These are phyloP conservation scores for Temnothorax rugatulus DNA, from an alignment of 2,888 invertebrate genomes.

Conservation along the genomic window DNA sequence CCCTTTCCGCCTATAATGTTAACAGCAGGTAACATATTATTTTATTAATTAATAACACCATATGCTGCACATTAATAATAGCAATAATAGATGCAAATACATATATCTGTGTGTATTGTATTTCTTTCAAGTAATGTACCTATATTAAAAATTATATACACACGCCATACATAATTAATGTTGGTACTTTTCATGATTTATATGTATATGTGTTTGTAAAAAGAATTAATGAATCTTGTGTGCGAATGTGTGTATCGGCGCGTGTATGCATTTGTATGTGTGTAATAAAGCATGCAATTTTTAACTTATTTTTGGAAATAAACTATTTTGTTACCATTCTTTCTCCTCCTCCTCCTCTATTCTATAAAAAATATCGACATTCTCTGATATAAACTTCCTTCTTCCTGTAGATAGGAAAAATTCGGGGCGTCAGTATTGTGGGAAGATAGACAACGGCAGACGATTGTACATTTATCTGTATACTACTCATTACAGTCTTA, in stretches of 20 bases:
- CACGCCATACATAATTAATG: background rate
- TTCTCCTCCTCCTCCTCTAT: background rate
- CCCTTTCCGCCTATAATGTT: background rate
- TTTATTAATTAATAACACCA: constrained; percentile 5
- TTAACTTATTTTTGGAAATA: background rate
- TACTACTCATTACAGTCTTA: constrained; percentile 32
- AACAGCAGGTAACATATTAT: background rate
- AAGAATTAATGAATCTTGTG: background rate
- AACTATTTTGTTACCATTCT: background rate
- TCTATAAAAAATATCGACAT: constrained; percentile 38
- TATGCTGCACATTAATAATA: constrained; percentile 4
- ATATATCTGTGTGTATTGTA: background rate
- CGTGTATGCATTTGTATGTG: background rate
- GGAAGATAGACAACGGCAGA: constrained; percentile 18
- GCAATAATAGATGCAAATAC: background rate
- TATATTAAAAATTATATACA: background rate
- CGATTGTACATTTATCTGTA: constrained; percentile 37
- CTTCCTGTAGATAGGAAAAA: constrained; percentile 69
- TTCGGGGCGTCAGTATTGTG: constrained; percentile 45
- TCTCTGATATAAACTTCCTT: constrained; percentile 67
- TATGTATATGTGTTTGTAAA: background rate
- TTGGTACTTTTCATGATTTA: background rate
- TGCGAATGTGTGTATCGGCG: background rate
- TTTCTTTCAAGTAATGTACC: background rate
- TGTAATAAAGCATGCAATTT: constrained; percentile 1